Conservation (phyloP, 2,797 vertebrate genomes). For the Tokudaia tokunoshimensis region DNA sequence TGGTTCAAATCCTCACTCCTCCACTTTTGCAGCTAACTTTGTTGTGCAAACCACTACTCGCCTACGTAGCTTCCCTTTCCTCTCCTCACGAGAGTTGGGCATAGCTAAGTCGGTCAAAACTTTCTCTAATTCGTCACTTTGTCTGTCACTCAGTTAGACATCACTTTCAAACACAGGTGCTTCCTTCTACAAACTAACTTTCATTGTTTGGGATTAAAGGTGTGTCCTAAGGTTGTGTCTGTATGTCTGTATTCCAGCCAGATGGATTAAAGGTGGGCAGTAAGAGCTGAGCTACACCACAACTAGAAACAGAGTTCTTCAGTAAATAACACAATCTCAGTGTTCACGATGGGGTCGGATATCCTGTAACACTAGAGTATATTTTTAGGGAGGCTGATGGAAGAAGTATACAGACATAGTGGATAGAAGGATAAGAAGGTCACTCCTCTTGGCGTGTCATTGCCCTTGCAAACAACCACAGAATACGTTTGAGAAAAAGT, state of each 20-base stretch:
- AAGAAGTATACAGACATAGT: background rate
- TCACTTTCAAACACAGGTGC: background rate
- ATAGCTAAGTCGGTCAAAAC: background rate
- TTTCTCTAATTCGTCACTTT: background rate
- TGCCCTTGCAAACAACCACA: constrained; percentile 76
- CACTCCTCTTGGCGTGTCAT: accelerated
- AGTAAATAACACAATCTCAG: background rate
- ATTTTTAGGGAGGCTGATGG: background rate
- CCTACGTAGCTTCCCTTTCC: background rate
- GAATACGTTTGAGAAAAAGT: constrained; percentile 87
- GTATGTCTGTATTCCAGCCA: background rate
- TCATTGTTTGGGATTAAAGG: background rate
- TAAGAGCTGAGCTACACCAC: background rate
- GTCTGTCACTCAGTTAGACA: background rate
- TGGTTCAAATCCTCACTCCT: background rate
- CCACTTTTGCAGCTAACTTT: background rate
- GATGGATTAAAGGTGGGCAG: background rate
- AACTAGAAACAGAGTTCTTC: background rate
- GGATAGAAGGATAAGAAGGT: background rate
- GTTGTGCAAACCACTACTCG: background rate
- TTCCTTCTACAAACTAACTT: background rate
- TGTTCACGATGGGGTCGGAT: background rate
- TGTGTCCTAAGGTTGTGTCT: background rate
- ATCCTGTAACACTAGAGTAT: background rate
- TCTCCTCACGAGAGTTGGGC: background rate